A percentile compares a stretch with the other conserved stretches of the same genome.
Conservation (phyloP, 2,888 invertebrate species). For the Euzophera pinguis region DNA sequence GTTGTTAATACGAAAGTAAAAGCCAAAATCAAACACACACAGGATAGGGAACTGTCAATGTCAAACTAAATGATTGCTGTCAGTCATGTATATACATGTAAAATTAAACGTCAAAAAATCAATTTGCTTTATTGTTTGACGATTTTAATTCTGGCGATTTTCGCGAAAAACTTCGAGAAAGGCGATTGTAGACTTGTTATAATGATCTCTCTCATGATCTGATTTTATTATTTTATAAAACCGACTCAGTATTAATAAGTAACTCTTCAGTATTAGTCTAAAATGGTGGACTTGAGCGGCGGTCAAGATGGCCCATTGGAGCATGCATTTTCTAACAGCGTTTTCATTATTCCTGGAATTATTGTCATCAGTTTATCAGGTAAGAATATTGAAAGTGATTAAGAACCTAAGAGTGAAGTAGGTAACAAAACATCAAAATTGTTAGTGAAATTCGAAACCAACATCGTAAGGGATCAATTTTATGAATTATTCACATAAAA, state of each 20-base stretch:
- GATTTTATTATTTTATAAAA: conserved; percentile 18
- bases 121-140: background rate
- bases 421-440: too few relatives aligned
- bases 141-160: background rate
- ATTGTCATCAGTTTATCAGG: conserved; percentile 89
- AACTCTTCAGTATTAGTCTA: conserved; percentile 48
- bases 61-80: background rate
- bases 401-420: too few relatives aligned
- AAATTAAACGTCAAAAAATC: too few relatives aligned
- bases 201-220: conserved; percentile 30
- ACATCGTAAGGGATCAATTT: too few relatives aligned
- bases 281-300: conserved; percentile 92
- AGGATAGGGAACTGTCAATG: too few relatives aligned
- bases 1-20: too few relatives aligned
- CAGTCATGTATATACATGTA: too few relatives aligned
- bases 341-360: conserved; percentile 92
- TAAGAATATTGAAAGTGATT: conserved; percentile 50
- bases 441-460: too few relatives aligned
- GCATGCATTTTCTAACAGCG: conserved; percentile 92
- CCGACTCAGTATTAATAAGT: conserved; percentile 39
- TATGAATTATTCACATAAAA: too few relatives aligned
- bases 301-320: conserved; percentile 89
- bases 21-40: too few relatives aligned
- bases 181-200: background rate
- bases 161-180: background rate